phyloP scores from a whole-genome alignment of 2,888 invertebrate genomes.

The Torymus auratus region DNA sequence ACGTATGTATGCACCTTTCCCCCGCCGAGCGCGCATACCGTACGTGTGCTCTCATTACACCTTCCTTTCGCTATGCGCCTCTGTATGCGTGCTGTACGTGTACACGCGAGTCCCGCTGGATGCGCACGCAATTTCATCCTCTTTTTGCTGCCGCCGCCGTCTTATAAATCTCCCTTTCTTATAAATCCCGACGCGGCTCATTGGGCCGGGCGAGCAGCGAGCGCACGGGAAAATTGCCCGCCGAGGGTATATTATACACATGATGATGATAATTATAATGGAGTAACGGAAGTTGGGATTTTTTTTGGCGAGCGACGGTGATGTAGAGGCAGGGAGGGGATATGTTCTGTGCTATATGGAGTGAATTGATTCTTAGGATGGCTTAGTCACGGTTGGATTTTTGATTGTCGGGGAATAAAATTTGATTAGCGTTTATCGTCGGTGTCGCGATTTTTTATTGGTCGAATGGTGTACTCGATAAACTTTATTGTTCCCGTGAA shows the following conservation, averaged over 20 bases:
- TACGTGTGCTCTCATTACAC: constrained; percentile 43
- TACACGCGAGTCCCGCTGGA: too few species aligned
- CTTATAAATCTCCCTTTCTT: constrained; percentile 32
- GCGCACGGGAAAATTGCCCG: constrained; percentile 3
- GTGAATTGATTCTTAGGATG: not conserved
- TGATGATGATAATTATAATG: constrained; percentile 18
- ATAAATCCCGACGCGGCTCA: constrained; percentile 14
- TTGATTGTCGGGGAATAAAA: too few species aligned
- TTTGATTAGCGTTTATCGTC: too few species aligned
- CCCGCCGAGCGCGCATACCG: too few species aligned
- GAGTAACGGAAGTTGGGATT: constrained; percentile 24
- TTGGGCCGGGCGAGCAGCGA: not conserved
- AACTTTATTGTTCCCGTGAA: too few species aligned
- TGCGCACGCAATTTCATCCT: constrained; percentile 30
- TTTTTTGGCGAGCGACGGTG: constrained; percentile 16
- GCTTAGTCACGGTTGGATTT: too few species aligned
- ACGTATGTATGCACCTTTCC: too few species aligned
- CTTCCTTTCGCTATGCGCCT: constrained; percentile 37
- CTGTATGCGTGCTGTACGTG: not conserved
- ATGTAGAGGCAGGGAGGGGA: too few species aligned
- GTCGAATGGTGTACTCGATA: too few species aligned
- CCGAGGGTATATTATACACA: too few species aligned
- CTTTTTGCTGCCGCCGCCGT: constrained; percentile 10
- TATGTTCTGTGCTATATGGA: too few species aligned
- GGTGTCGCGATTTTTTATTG: too few species aligned